phyloP scores from a whole-genome alignment of 1,140 invertebrate species.

The Orius insidiosus region DNA sequence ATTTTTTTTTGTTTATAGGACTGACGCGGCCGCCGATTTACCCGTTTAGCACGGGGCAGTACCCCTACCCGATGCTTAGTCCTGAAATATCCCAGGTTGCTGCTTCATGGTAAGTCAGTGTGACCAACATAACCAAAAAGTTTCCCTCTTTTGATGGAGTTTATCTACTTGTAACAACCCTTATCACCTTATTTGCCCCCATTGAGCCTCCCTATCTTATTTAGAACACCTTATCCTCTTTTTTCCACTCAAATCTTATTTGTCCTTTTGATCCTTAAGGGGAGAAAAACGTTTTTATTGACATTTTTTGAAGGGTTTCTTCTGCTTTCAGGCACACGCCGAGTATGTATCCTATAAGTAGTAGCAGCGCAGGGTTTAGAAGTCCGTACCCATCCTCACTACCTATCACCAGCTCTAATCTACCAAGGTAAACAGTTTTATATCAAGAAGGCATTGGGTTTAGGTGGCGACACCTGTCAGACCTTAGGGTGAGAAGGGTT shows the following conservation, averaged over 20 bases:
- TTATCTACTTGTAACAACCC: too few species aligned
- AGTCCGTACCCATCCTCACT: constrained; percentile 82
- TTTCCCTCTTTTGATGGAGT: too few species aligned
- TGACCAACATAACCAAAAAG: too few species aligned
- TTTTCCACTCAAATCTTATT: not conserved
- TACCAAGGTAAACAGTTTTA: constrained; percentile 52
- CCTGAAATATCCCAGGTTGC: constrained; percentile 89
- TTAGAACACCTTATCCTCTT: not conserved
- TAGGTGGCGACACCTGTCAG: too few species aligned
- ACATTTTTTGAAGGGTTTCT: constrained; percentile 6
- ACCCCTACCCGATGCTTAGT: constrained; percentile 84
- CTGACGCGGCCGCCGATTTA: constrained; percentile 80
- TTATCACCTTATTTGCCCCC: too few species aligned
- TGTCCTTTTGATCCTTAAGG: not conserved
- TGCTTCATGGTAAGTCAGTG: constrained; percentile 65
- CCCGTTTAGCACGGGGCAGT: constrained; percentile 68
- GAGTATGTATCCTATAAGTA: constrained; percentile 70
- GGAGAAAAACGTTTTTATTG: not conserved
- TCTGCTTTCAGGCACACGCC: constrained; percentile 63
- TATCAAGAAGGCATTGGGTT: too few species aligned
- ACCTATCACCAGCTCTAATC: constrained; percentile 71
- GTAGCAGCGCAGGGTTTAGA: constrained; percentile 47
- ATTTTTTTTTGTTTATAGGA: constrained; percentile 39
- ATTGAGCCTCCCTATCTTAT: too few species aligned
- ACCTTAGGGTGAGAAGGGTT: too few species aligned